Evolutionary conservation across 37 sponge, comb jelly and placozoan species (phyloP).

Genomic region (Halisarca cf. caerulea): DNA sequence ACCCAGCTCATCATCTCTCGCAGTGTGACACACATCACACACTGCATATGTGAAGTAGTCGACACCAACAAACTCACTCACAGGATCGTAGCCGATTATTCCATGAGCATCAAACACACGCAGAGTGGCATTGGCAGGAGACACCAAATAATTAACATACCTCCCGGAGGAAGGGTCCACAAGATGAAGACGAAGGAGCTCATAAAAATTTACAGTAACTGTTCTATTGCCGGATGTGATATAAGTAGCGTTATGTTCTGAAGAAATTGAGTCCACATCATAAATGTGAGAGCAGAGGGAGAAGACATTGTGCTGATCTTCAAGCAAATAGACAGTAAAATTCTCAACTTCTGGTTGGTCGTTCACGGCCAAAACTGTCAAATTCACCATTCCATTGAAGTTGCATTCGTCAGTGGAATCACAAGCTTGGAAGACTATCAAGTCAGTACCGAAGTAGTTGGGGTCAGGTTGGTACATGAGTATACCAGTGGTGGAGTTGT

Average conservation of each 20-base stretch:
- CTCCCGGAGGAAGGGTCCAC: constrained; percentile 6
- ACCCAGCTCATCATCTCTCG: constrained; percentile 67
- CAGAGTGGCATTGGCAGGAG: constrained; percentile 54
- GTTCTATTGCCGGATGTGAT: background rate
- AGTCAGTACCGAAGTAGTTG: constrained; percentile 64
- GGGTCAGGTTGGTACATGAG: constrained; percentile 56
- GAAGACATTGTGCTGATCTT: constrained; percentile 86
- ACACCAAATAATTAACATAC: constrained; percentile 40
- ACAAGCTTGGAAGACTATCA: constrained; percentile 69
- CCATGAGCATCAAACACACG: constrained; percentile 87
- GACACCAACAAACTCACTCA: constrained; percentile 65
- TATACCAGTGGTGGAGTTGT: constrained; percentile 63
- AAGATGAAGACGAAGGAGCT: constrained; percentile 49
- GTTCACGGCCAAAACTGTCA: constrained; percentile 69
- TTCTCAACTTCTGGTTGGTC: constrained; percentile 67
- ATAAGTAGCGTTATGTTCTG: background rate
- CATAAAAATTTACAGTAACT: background rate
- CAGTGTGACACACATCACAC: constrained; percentile 82
- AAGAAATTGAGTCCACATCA: background rate
- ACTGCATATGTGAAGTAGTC: constrained; percentile 82
- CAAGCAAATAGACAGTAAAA: constrained; percentile 54
- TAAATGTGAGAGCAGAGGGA: constrained; percentile 40
- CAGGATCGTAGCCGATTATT: constrained; percentile 80
- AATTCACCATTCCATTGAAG: constrained; percentile 36
- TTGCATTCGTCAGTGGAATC: constrained; percentile 66